Evolutionary conservation across 2,888 invertebrate species (phyloP), one percentile per base, ranked within the genome.

Genomic region (Dolichomitus sp.): DNA sequence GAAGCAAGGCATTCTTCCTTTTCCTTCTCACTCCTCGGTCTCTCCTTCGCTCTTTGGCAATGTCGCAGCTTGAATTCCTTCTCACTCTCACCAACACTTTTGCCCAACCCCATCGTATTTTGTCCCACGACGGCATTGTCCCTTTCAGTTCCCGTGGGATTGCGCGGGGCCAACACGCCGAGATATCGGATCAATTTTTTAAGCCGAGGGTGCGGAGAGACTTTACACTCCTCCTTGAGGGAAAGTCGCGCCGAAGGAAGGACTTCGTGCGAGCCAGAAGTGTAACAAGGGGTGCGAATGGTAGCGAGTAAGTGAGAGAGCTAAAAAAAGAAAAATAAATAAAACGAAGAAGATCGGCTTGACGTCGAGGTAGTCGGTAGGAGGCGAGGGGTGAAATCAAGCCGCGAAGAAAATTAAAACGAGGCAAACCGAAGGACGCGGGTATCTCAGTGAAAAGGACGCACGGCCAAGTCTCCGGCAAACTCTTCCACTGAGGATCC

Each of bases 161-260:
- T 90, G 91, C 88, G 89, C 87, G 83, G 79, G 91, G 88, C 91
- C 91, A 92, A 92, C 92, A 91, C 91, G 89, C 89, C 91, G 92
- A 92, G 93, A 93, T 93, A 93, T 93, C 93, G 93, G 93, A 93
- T 93, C 93, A 93, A 93, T 93, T 93, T 93, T 93, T 93, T 93
- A 93, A 93, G 93, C 92, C 91, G 92, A 92, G 93, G 93, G 92
- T 91, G 93, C 61, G 89, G 87, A 61, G 92, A 92, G 91, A 93
- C 92, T 93, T 92, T 92, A 91, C 93, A 92, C 92, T 92, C 89
- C 92, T 92, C 89, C 91, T 92, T 89, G 90, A 91, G 73, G 59
- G 61, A 61, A 59, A 73, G 73, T 40, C 33, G 40, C 23, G 73
- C 69, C 63, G 68, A 63, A 63, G 33, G 37, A 23, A 30, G 59